Base-by-base conservation (phyloP, 1,140 invertebrate genomes). In the Lepidostoma basale region DNA sequence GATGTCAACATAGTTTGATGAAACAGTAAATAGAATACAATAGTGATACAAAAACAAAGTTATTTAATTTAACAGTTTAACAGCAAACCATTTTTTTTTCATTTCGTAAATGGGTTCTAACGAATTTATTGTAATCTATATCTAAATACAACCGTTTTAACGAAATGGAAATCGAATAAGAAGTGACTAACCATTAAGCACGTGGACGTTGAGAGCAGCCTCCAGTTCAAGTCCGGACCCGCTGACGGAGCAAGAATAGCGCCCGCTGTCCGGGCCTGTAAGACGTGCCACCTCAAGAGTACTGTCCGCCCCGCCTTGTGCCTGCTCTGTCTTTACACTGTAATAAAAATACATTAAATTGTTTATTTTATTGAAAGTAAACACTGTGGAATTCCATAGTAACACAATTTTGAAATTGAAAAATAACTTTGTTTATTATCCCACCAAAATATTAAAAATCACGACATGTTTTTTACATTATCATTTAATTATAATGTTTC, bases 241-340 rank as follows among this genome's bases (percentile, higher is more conserved):
- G 36, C 63, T n/a, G n/a, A 89, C 87, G 66, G 85, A 81, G 76
- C 89, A 90, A 2, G 88, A 88, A 77, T 90, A 90, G 74, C 89
- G 89, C n/a, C 89, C 89, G 47, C 86, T 88, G 77, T 91, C 89
- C 52, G 80, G 76, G 73, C 87, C 87, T 69, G 85, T 85, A 58
- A 90, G 88, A 76, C 87, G 87, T 45, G 88, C 87, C 76, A 91
- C 89, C 36, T 86, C 85, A 47, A 91, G 81, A 10, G 87, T 87
- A 42, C 88, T 89, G 73, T 89, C 87, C 36, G 88, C 88, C 44
- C 88, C 87, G 70, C 88, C 86, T 60, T 87, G 86, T 80, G 87
- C 87, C 75, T 88, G 80, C 78, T 89, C 87, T 33, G 88, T 89
- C 79, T 87, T 88, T 63, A 89, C 88, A 75, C 88, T 89, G 76